A percentile compares a stretch with the other conserved stretches of the same genome.
phyloP scores from a whole-genome alignment of 2,113 vertebrate species.

The Carassius auratus region DNA sequence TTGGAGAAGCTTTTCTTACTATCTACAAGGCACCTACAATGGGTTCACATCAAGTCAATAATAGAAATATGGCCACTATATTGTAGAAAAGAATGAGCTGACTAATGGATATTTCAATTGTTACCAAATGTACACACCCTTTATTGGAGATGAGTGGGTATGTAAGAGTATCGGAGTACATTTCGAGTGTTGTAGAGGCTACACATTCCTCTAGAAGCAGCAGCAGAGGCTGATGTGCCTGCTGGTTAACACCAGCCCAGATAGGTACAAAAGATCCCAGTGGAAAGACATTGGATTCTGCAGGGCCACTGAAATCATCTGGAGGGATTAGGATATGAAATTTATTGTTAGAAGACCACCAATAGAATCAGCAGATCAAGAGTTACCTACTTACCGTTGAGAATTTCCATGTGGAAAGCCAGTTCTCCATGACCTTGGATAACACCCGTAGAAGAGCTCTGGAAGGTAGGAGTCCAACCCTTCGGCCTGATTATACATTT shows the following conservation, averaged over 20 bases:
- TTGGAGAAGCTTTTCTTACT: slow-evolving; percentile 61
- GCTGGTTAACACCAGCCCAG: slow-evolving; percentile 72
- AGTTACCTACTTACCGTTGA: slow-evolving; percentile 65
- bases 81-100: background rate
- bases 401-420: slow-evolving; percentile 71
- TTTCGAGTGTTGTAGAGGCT: slow-evolving; percentile 61
- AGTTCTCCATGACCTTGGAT: slow-evolving; percentile 65
- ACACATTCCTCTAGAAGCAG: slow-evolving; percentile 78
- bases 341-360: background rate
- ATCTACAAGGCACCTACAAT: slow-evolving; percentile 75
- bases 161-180: slow-evolving; percentile 46
- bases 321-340: background rate
- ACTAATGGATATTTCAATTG: background rate
- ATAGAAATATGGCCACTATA: background rate
- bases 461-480: slow-evolving; percentile 52
- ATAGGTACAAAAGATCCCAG: slow-evolving; percentile 76
- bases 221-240: slow-evolving; percentile 73
- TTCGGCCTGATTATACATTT: slow-evolving; percentile 57
- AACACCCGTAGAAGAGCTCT: slow-evolving; percentile 55
- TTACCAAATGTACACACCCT: slow-evolving; percentile 64
- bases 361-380: background rate
- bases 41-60: background rate
- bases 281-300: slow-evolving; percentile 63
- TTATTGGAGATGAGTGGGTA: slow-evolving; percentile 76
- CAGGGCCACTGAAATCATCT: slow-evolving; percentile 68